Evolutionary conservation across 2,888 invertebrate genomes (phyloP).

Genomic region (Poecilobothrus nobilitatus): DNA sequence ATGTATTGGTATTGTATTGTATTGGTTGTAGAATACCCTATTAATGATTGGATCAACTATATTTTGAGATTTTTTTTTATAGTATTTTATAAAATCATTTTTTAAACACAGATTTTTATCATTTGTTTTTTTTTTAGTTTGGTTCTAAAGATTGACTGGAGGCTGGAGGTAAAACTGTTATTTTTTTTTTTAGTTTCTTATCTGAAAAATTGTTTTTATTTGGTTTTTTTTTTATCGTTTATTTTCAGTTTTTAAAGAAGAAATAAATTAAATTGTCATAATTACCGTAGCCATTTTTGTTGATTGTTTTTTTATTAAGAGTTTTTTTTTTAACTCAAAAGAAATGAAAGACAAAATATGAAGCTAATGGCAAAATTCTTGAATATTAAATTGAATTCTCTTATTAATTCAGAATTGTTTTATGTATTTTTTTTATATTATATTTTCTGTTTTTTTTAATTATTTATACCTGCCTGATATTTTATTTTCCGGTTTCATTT

Average conservation of each 20-base stretch:
- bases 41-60: too few relatives aligned
- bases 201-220: neutral
- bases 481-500: neutral
- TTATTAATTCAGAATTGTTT: too few relatives aligned
- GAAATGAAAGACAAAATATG: neutral
- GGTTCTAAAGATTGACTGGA: neutral
- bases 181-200: neutral
- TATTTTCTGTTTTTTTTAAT: neutral
- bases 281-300: neutral
- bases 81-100: too few relatives aligned
- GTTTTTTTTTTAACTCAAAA: neutral
- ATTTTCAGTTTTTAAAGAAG: too few relatives aligned
- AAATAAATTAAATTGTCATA: slow-evolving; percentile 4
- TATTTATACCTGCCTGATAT: neutral
- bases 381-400: too few relatives aligned
- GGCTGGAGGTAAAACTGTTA: neutral
- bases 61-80: too few relatives aligned
- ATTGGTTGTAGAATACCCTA: too few relatives aligned
- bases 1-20: too few relatives aligned
- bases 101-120: too few relatives aligned
- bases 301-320: neutral
- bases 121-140: neutral
- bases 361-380: too few relatives aligned
- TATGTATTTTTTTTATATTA: too few relatives aligned
- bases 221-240: too few relatives aligned